Evolutionary conservation across 2,888 invertebrate genomes (phyloP).

Genomic region (Notodonta dromedarius): DNA sequence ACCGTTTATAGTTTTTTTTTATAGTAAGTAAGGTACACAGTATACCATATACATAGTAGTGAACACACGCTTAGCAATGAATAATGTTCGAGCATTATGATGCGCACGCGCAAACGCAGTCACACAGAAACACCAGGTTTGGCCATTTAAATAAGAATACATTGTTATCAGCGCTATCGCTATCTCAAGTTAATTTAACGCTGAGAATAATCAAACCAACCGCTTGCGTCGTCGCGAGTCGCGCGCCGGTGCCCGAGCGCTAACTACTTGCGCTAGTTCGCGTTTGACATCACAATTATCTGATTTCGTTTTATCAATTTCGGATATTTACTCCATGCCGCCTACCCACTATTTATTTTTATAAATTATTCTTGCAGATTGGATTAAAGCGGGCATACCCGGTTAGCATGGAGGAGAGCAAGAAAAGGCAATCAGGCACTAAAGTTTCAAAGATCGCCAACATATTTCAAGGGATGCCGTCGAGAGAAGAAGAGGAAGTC

Average conservation of each 20-base stretch:
- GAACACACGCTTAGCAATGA: background rate
- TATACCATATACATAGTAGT: too few species aligned
- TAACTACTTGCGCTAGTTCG: conserved; percentile 64
- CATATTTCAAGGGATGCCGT: conserved; percentile 92
- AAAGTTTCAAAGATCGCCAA: conserved; percentile 97
- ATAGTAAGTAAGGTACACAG: too few species aligned
- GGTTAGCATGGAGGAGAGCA: conserved; percentile 88
- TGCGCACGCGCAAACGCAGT: background rate
- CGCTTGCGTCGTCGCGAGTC: conserved; percentile 54
- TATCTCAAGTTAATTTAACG: conserved; percentile 78
- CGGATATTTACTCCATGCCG: conserved; percentile 53
- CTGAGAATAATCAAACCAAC: conserved; percentile 68
- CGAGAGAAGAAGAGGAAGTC: conserved; percentile 80
- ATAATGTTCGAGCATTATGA: background rate
- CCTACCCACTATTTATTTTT: conserved; percentile 52
- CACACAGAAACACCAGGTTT: conserved; percentile 23
- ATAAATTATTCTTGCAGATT: conserved; percentile 71
- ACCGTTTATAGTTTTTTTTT: too few species aligned
- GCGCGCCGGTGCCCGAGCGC: conserved; percentile 65
- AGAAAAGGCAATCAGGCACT: conserved; percentile 87
- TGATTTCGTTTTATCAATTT: conserved; percentile 63
- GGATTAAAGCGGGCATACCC: conserved; percentile 79
- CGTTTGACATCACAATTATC: conserved; percentile 62
- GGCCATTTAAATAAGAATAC: conserved; percentile 48
- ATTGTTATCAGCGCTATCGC: conserved; percentile 78